Base-by-base conservation (phyloP, 1,140 invertebrate genomes). In the Drosophila azteca region DNA sequence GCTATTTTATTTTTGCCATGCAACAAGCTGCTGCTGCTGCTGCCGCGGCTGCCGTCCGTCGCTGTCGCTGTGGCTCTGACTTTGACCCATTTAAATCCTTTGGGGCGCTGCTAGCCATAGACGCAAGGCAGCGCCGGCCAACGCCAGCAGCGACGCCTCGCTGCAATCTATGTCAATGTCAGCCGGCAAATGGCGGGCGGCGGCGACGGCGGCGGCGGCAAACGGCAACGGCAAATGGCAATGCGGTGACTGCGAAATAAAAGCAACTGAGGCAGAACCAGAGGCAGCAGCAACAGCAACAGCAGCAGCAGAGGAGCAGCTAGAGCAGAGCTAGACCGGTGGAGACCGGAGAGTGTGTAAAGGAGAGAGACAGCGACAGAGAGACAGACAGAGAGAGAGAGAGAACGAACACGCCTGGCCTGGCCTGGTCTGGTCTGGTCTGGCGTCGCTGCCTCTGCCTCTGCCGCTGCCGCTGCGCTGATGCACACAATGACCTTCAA, bases 41-140 rank as follows among this genome's bases (percentile, higher is more conserved):
- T 73, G 35, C 11, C 4, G 11, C 35, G 73, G 35, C 64, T 50
- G 35, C 11, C 5, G 11, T 20, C 31, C 11, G 11, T 13, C 35
- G 35, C 11, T 11, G 83, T 31, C 8, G 31, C 31, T 31, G 31
- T 31, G 31, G 31, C 31, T 31, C 76, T 89, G 84, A 89, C 83
- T 83, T 88, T 88, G 83, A 88, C 83, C 83, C 59, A 88, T 88
- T 88, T 88, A 89, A 79, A 89, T 88, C 83, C 83, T 87, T 88
- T 83, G 84, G 78, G 78, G 82, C 35, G 35, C 35, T 78, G 35
- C 35, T 78, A 72, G 77, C 57, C 82, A 87, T 87, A 87, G 82
- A 83, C 67, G 66, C 54, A 53, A 50, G 60, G 53, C 65, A 50
- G 13, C 54, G 49, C 4, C 46, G 41, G 48, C 79, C 71, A 50